phyloP scores from a whole-genome alignment of 2,797 vertebrate species.

The Urocyon cinereoargenteus region DNA sequence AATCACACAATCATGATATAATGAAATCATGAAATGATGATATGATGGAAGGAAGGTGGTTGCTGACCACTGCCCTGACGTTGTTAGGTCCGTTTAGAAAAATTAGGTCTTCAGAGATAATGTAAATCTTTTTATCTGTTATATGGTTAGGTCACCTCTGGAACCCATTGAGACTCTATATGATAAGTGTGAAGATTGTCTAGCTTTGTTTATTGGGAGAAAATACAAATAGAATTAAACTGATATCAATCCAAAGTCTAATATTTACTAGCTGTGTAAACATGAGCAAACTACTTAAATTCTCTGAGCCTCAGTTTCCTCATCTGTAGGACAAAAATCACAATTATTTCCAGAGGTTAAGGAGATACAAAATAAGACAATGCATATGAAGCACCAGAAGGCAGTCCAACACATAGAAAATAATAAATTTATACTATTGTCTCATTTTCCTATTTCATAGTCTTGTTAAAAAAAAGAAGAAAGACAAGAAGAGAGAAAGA shows the following conservation, averaged over 20 bases:
- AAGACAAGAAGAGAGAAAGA: too few relatives aligned
- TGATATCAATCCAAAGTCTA: background rate
- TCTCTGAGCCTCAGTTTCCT: background rate
- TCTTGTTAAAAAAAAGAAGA: background rate
- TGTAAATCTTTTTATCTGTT: background rate
- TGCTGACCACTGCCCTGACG: background rate
- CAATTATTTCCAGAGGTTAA: background rate
- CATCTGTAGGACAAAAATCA: background rate
- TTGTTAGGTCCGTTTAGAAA: background rate
- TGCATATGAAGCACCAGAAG: background rate
- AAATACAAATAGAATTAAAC: fast-evolving
- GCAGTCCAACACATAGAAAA: background rate
- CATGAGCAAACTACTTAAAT: background rate
- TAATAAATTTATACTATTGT: background rate
- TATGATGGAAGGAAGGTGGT: background rate
- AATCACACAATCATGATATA: background rate
- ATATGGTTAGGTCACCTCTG: background rate
- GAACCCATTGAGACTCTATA: background rate
- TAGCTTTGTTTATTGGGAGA: background rate
- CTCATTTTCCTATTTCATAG: background rate
- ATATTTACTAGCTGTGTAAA: background rate
- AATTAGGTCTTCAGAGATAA: background rate
- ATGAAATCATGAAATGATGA: background rate
- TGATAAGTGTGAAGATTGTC: background rate
- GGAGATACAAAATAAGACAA: background rate